phyloP scores from a whole-genome alignment of 2,888 invertebrate species.

The Copidosoma aretas region DNA sequence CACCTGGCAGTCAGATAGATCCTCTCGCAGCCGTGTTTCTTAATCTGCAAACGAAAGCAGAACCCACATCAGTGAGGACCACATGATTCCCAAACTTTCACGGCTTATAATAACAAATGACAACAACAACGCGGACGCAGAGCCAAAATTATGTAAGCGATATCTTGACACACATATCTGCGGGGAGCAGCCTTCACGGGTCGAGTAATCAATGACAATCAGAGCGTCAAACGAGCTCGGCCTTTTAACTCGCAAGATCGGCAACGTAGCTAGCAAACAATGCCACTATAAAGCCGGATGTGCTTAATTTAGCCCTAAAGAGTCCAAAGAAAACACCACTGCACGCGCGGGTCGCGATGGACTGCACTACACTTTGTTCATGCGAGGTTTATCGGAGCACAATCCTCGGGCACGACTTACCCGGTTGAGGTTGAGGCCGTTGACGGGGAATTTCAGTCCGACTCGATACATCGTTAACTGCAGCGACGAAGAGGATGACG shows the following conservation, averaged over 20 bases:
- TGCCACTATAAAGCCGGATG: not conserved
- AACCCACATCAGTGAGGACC: conserved; percentile 23
- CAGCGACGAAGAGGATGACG: not conserved
- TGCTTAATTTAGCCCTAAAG: not conserved
- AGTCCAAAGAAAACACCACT: not conserved
- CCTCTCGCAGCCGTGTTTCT: conserved; percentile 53
- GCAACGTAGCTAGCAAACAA: too few species aligned
- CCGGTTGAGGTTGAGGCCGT: conserved; percentile 54
- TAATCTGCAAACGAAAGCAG: conserved; percentile 49
- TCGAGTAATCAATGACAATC: conserved; percentile 34
- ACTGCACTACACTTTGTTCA: too few species aligned
- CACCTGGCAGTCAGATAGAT: conserved; percentile 49
- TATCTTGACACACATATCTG: conserved; percentile 50
- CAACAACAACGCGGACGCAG: not conserved
- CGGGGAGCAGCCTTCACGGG: not conserved
- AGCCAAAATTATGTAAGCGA: conserved; percentile 57
- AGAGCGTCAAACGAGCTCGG: not conserved
- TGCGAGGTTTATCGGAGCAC: too few species aligned
- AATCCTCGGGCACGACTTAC: conserved; percentile 46
- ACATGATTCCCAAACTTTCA: conserved; percentile 27
- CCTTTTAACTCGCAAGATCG: not conserved
- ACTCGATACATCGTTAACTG: conserved; percentile 59
- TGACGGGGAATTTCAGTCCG: conserved; percentile 62
- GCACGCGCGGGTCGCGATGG: too few species aligned
- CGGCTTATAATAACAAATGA: not conserved